phyloP scores from a whole-genome alignment of 2,113 vertebrate species.

The Hystrix cristata region DNA sequence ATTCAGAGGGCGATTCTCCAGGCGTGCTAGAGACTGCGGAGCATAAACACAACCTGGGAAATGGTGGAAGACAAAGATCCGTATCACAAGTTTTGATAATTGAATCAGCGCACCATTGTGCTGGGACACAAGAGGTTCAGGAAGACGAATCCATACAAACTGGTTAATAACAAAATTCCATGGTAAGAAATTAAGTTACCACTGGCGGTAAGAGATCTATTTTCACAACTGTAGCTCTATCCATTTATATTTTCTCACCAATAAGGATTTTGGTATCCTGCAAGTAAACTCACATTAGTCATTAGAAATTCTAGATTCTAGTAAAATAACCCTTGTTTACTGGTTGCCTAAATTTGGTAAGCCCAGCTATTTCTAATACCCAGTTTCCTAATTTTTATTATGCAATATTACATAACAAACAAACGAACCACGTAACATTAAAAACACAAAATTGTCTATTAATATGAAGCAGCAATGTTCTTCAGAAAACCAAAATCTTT shows the following conservation, averaged over 20 bases:
- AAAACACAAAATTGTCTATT: neutral
- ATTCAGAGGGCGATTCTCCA: accelerated
- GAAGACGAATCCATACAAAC: accelerated
- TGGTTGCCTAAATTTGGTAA: neutral
- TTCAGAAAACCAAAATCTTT: neutral
- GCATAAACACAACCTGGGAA: accelerated
- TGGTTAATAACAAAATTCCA: neutral
- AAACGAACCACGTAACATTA: neutral
- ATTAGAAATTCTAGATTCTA: neutral
- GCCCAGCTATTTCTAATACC: neutral
- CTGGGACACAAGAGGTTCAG: neutral
- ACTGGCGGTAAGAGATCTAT: neutral
- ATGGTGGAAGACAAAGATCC: accelerated
- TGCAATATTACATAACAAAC: neutral
- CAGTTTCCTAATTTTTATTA: neutral
- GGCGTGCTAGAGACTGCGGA: accelerated
- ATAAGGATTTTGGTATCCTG: neutral
- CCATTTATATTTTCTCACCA: neutral
- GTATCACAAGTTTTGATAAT: accelerated
- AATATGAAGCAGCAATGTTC: neutral
- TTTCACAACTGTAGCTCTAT: neutral
- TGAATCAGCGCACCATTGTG: accelerated
- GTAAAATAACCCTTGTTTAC: too few relatives aligned
- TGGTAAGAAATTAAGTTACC: neutral
- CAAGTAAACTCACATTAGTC: too few relatives aligned